Conservation (phyloP, 2,888 invertebrate species). For the Metellina segmentata region DNA sequence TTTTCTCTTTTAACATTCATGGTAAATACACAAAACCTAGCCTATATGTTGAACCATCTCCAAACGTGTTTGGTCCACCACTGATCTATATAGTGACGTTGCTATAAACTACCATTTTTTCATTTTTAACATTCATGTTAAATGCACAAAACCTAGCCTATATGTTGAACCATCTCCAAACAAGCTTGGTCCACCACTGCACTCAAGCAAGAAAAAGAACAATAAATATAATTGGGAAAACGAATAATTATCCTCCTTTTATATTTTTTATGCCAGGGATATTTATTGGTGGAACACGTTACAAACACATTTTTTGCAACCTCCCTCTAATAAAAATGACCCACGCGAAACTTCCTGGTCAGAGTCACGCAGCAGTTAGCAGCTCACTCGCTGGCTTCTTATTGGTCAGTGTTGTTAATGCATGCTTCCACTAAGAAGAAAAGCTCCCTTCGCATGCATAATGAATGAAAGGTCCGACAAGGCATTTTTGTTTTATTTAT, state of each 20-base stretch:
- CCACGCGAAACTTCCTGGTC: constrained; percentile 72
- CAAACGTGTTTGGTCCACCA: no score
- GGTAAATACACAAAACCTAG: no score
- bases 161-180: no score
- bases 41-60: no score
- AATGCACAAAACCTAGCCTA: no score
- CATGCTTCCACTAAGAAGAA: constrained; percentile 61
- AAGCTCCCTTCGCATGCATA: constrained; percentile 48
- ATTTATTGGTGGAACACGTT: constrained; percentile 49
- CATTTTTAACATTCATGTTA: no score
- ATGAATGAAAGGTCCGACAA: constrained; percentile 21
- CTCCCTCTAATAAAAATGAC: constrained; percentile 67
- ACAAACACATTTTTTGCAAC: constrained; percentile 39
- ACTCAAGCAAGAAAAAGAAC: no score
- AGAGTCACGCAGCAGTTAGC: constrained; percentile 63
- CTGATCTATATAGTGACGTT: no score
- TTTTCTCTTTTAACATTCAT: no score
- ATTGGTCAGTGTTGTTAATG: constrained; percentile 72
- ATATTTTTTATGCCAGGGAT: background rate
- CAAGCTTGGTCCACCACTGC: no score
- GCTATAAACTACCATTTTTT: no score
- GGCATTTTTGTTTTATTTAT: constrained; percentile 10
- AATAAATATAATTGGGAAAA: no score
- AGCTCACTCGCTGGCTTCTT: background rate
- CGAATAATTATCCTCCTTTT: background rate